Evolutionary conservation across 2,113 vertebrate genomes (phyloP).

Genomic region (Apistogramma diplotaenia): DNA sequence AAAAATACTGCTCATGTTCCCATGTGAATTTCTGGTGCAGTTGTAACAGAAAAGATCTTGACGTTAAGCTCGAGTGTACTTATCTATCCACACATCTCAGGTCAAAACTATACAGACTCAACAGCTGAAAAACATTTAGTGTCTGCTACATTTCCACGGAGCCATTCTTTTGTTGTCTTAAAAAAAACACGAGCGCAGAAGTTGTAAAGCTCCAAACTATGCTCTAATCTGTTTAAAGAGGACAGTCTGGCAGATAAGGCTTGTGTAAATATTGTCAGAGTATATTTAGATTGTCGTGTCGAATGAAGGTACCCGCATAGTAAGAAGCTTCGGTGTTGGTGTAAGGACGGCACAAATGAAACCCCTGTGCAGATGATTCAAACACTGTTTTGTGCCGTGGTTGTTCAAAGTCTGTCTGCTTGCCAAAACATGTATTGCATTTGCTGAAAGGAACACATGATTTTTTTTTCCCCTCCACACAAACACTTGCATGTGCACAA

Average conservation of each 20-base stretch:
- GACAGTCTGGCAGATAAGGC: conserved; percentile 57
- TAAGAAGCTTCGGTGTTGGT: conserved; percentile 22
- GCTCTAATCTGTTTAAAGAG: conserved; percentile 24
- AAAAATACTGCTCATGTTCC: background rate
- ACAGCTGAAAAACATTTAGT: conserved; percentile 6
- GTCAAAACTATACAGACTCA: background rate
- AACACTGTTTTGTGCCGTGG: conserved; percentile 46
- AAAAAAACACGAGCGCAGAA: conserved; percentile 1
- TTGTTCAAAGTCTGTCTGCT: conserved; percentile 46
- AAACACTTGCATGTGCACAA: background rate
- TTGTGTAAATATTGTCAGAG: conserved; percentile 60
- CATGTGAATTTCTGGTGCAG: background rate
- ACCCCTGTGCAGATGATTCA: conserved; percentile 28
- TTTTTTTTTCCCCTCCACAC: background rate
- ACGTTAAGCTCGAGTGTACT: background rate
- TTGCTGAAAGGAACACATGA: conserved; percentile 41
- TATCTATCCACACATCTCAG: background rate
- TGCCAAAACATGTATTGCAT: conserved; percentile 53
- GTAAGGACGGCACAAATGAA: conserved; percentile 42
- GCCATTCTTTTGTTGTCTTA: background rate
- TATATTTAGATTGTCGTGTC: conserved; percentile 53
- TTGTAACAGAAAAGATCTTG: background rate
- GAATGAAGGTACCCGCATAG: conserved; percentile 67
- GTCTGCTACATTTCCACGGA: conserved; percentile 3
- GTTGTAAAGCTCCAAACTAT: conserved; percentile 24